phyloP scores from a whole-genome alignment of 2,797 vertebrate species.

The Triplophysa bombifrons region DNA sequence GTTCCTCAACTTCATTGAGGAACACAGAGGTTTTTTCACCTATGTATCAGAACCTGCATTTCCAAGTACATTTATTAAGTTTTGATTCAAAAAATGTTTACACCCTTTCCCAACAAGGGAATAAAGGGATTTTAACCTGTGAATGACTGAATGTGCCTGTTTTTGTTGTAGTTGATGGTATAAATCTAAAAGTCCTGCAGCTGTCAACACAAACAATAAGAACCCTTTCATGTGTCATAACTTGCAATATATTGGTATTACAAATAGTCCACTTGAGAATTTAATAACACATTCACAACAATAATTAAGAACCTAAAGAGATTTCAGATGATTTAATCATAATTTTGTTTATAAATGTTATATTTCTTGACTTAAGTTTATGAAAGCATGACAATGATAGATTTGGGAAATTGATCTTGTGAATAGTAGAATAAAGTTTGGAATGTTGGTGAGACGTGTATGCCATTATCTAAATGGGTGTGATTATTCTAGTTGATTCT shows the following conservation, averaged over 20 bases:
- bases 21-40: no score
- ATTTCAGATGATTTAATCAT: not conserved
- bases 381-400: not conserved
- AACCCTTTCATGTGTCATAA: not conserved
- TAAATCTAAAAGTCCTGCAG: no score
- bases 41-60: no score
- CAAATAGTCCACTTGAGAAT: no score
- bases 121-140: not conserved
- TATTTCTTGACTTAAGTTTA: not conserved
- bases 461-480: constrained; percentile 16
- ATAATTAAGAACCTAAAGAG: not conserved
- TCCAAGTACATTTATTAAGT: no score
- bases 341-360: not conserved
- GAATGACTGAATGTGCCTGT: no score
- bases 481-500: not conserved
- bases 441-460: constrained; percentile 22
- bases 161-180: no score
- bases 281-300: not conserved
- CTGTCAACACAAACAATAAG: no score
- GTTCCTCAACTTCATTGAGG: no score
- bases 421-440: not conserved
- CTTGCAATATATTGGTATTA: not conserved
- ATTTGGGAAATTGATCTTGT: not conserved
- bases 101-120: not conserved
- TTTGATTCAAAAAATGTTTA: not conserved